A percentile compares a stretch with the other conserved stretches of the same genome.
phyloP scores from a whole-genome alignment of 2,797 vertebrate genomes.

The Merluccius polli region DNA sequence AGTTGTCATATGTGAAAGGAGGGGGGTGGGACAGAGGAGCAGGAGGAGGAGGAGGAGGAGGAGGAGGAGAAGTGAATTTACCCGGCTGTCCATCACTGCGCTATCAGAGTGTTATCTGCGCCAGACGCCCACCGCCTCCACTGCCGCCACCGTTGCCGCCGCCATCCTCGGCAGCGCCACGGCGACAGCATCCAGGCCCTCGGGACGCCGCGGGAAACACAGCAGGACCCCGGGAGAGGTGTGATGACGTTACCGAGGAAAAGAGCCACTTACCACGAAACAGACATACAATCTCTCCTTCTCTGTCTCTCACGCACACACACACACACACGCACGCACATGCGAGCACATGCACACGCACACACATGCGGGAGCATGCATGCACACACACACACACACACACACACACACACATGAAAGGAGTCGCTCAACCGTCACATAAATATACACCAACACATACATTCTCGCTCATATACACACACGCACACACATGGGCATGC shows the following conservation, averaged over 20 bases:
- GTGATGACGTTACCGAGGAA: constrained; percentile 67
- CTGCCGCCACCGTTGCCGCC: constrained; percentile 37
- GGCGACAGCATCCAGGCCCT: constrained; percentile 71
- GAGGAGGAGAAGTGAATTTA: constrained; percentile 51
- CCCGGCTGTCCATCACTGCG: constrained; percentile 68
- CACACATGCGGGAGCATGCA: neutral
- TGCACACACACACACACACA: constrained; percentile 20
- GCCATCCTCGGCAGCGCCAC: constrained; percentile 62
- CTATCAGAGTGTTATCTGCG: constrained; percentile 72
- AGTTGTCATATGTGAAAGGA: constrained; percentile 42
- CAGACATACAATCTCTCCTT: constrained; percentile 28
- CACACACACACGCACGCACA: constrained; percentile 8
- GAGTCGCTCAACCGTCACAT: neutral
- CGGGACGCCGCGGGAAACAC: constrained; percentile 67
- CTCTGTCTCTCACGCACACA: neutral
- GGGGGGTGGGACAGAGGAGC: constrained; percentile 16
- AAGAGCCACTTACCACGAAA: constrained; percentile 51
- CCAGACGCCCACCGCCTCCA: constrained; percentile 64
- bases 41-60: constrained; percentile 30
- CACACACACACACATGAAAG: constrained; percentile 15
- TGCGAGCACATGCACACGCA: neutral
- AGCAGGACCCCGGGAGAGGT: constrained; percentile 69
- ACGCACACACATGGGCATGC: constrained; percentile 38
- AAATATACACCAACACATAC: constrained; percentile 19
- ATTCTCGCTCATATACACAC: constrained; percentile 25